Base-by-base conservation (phyloP, 2,797 vertebrate species). In the Ibycter americanus region DNA sequence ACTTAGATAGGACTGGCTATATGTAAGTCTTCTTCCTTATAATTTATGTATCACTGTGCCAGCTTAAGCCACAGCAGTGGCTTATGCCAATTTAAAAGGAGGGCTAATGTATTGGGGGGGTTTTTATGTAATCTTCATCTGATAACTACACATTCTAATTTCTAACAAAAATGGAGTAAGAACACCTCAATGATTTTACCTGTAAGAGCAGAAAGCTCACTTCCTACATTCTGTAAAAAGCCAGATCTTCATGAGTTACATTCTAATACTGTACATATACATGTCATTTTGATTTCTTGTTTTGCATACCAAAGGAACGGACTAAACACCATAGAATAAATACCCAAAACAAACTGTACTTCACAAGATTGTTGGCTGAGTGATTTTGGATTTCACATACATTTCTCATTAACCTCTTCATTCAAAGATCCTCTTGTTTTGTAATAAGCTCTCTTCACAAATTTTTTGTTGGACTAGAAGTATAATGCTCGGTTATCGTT, bases 391-490 rank as follows among this genome's bases (percentile, higher is more conserved):
- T 84, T 76, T 94, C 29, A 67, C 15, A 36, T 66, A 29, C 4
- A 22, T 73, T 90, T 16, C 11, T 84, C 31, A 14, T 62, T 90
- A 91, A 87, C 25, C 47, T 84, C n/a, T 93, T 95, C 55, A 83
- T 51, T 91, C 32, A 89, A 94, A 93, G 59, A 74, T 89, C 26
- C 6, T 76, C 62, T 66, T 92, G 34, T 87, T 96, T 96, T 90
- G 49, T 67, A 90, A 96, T 70, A 91, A 71, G 5, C 23, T 76
- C 63, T 88, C 86, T 90, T 89, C 83, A 74, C 79, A 83, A 46
- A 27, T 95, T 96, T 93, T 96, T 46, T 81, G 87, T 89, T 40
- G 44, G 78, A 87, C 54, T 68, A 78, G 70, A 91, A 96, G 63
- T 87, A 46, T 55, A 96, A 92, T 58, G 34, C 14, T 54, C 44